Evolutionary conservation across 2,888 invertebrate species (phyloP), one percentile per base, ranked within the genome.

Genomic region (Cheilosia soror): DNA sequence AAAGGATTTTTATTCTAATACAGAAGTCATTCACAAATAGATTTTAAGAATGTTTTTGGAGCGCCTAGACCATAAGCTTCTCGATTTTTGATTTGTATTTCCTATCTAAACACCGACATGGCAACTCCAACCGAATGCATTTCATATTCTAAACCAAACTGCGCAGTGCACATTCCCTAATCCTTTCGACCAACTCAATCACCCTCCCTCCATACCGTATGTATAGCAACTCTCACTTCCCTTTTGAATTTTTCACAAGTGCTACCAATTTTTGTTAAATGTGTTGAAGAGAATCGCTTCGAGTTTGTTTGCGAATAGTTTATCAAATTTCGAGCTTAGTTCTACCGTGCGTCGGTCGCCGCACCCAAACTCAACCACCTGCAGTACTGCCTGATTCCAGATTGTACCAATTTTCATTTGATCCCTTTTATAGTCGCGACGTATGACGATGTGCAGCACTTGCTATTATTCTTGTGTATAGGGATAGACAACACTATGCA

Each of bases 281-380:
- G 86, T 88, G 87, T 88, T 87, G 84, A 87, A 82, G 82, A 85
- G 87, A 87, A 88, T 88, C 87, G 88, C 85, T 88, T 87, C 87
- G 87, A 85, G 87, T 88, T 88, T 88, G 88, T 88, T 88, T 88
- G 87, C 86, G 86, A 87, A 87, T 88, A 88, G 87, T 87, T 88
- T 88, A 88, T 88, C 87, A 87, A 88, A 88, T 88, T 88, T 79
- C 87, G 76, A 76, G 82, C 73, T 82, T 69, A 66, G 72, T 69
- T 79, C 62, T 63, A 60, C 51, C 57, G 37, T 42, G n/a, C 40
- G 53, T 62, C 33, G 40, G 20, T 2, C 20, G 20, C 55, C 58
- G n/a, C 68, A n/a, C 44, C 53, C 25, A 3, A 47, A 25, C 51
- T 9, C 20, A 5, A 7, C 20, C 20, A 11, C 42, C 27, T 53